Conservation (phyloP, 2,888 invertebrate species). For the Nemurella pictetii region DNA sequence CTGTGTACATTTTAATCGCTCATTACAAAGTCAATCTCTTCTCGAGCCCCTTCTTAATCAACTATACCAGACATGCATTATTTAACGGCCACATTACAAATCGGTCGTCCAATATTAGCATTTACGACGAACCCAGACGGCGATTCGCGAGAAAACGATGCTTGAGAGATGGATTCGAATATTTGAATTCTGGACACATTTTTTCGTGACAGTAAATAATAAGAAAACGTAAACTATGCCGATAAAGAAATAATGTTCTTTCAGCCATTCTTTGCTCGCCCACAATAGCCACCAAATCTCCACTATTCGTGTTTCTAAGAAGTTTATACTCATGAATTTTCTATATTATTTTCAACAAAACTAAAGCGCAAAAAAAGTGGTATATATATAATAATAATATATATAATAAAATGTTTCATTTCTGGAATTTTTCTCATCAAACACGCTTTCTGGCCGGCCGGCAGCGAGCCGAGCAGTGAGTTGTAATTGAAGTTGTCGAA, state of each 20-base stretch:
- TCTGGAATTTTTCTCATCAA: not conserved
- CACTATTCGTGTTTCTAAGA: not conserved
- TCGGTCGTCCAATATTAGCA: slow-evolving; percentile 7
- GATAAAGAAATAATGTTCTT: not conserved
- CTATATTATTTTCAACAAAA: not conserved
- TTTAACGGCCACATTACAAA: slow-evolving; percentile 16
- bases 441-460: not conserved
- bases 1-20: slow-evolving; percentile 26
- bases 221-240: not conserved
- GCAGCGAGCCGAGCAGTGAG: not conserved
- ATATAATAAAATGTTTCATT: not conserved
- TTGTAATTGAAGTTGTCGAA: not conserved
- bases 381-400: too few relatives aligned
- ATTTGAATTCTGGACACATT: not conserved
- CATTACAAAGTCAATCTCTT: slow-evolving; percentile 28
- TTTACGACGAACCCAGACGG: not conserved
- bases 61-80: slow-evolving; percentile 23
- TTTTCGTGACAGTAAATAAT: not conserved
- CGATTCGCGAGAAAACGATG: not conserved
- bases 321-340: not conserved
- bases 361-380: not conserved
- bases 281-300: not conserved
- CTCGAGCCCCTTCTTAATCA: slow-evolving; percentile 30
- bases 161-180: not conserved
- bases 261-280: not conserved